Base-by-base conservation (phyloP, 2,113 vertebrate species). In the Engraulis encrasicolus region DNA sequence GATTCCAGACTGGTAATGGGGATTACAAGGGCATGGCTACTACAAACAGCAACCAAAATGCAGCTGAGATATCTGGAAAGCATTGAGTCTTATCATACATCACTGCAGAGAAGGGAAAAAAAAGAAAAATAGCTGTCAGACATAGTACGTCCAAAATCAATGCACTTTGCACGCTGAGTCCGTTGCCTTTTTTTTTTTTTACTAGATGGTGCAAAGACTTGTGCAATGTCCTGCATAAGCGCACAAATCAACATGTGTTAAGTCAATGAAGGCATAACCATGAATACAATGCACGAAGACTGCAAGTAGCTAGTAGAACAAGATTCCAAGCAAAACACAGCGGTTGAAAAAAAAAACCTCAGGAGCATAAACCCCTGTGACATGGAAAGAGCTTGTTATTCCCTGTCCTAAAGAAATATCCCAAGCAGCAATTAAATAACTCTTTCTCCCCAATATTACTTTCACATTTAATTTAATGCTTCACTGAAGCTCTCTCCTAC, bases 381-480 rank as follows among this genome's bases (percentile, higher is more conserved):
- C 66, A 74, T 17, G 66, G 11, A 74, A 74, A 74, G 66, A 74
- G 66, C 66, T 74, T 74, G 66, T 74, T 74, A 74, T 71, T 14
- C 49, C 27, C 49, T 54, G 6, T 6, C 27, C 50, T 49, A 14
- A 38, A 14, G 38, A 38, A 58, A 78, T 88, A 74, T 82, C 79
- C 83, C 80, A 18, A 40, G 40, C 61, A 52, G 54, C 15, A 71
- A 85, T 52, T 83, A 81, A 84, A 81, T 78, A 79, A 86, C 85
- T 84, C 58, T 83, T 50, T 49, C 74, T 14, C 45, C 4, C 38
- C 58, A 23, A 58, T 79, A 78, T 87, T 89, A 88, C 83, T 87
- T 86, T 90, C 90, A 91, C 84, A 78, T 90, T 84, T 85, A 71
- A 88, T 92, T 90, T 90, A 78, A 85, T 80, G 80, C 85, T 82